Base-by-base conservation (phyloP, 2,113 vertebrate genomes). In the Tautogolabrus adspersus region DNA sequence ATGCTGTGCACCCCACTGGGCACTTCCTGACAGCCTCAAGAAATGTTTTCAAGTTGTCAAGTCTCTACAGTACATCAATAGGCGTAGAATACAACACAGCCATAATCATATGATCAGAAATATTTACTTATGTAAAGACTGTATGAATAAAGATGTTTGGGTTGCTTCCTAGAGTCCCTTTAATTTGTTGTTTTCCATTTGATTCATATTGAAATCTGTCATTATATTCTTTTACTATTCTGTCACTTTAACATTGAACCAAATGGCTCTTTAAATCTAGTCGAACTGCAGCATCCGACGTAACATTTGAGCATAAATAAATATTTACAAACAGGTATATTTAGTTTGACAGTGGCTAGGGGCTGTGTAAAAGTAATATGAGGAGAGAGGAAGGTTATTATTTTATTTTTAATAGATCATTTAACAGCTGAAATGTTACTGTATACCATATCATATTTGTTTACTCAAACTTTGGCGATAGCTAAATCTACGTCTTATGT, bases 1-100 rank as follows among this genome's bases (percentile, higher is more conserved):
- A 86, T 82, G 94, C 88, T 84, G 94, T 92, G 93, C 92, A 82
- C 92, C 95, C 94, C 93, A 95, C 95, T 89, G 88, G 60, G 88
- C 85, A 89, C 87, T 94, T 96, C 96, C 92, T 88, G 94, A 94
- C 96, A 96, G 90, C 79, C 93, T 96, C 94, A 89, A 96, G 87
- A 95, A 96, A 96, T 66, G 96, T 97, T 94, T 97, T 96, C 84
- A 88, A 86, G 66, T 91, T 81, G 96, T 96, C 88, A 96, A 95
- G 89, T 96, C 96, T 82, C 96, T 95, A 70, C 97, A 94, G 94
- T 95, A 96, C 94, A 82, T 95, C 94, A 91, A 87, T 94, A 93
- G 94, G 96, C 61, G 94, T 94, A 94, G 61, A 72, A 82, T 44
- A 80, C 83, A 77, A 77, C 75, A 89, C 90, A 88, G 84, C 79